Conservation (phyloP, 2,797 vertebrate genomes). For the Phalloptychus januarius region DNA sequence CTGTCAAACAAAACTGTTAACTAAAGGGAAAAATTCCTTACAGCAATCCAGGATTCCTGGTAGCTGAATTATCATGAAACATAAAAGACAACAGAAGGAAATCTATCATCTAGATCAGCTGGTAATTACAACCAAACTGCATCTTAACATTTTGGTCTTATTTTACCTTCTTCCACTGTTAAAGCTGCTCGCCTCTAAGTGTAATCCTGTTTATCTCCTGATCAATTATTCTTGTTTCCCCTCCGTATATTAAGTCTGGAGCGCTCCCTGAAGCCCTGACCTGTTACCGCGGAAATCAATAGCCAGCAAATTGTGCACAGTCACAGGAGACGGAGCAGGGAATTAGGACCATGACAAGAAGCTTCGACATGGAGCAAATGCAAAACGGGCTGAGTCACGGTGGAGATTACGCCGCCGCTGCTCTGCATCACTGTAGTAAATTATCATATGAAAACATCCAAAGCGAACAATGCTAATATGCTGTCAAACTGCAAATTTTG, state of each 20-base stretch:
- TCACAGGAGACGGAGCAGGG: conserved; percentile 23
- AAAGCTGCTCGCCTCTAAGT: conserved; percentile 13
- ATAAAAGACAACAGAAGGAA: neutral
- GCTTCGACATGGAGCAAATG: neutral
- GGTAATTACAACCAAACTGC: neutral
- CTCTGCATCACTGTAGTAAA: neutral
- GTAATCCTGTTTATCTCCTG: conserved; percentile 22
- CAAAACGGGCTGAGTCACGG: conserved; percentile 23
- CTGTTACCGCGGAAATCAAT: conserved; percentile 58
- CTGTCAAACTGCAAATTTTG: neutral
- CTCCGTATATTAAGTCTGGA: conserved; percentile 26
- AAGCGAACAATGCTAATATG: neutral
- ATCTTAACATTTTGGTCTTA: neutral
- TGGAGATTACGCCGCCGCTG: neutral
- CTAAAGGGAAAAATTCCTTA: neutral
- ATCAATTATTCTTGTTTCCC: conserved; percentile 35
- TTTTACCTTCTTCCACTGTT: neutral
- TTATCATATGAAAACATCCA: neutral
- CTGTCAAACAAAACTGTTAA: neutral
- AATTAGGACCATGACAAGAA: conserved; percentile 45
- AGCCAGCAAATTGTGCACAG: conserved; percentile 34
- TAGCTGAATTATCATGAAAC: too few species aligned
- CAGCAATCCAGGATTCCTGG: neutral
- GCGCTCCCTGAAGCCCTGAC: conserved; percentile 27
- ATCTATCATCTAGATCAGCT: neutral